phyloP scores from a whole-genome alignment of 2,113 vertebrate genomes.

The Antigone vipio region DNA sequence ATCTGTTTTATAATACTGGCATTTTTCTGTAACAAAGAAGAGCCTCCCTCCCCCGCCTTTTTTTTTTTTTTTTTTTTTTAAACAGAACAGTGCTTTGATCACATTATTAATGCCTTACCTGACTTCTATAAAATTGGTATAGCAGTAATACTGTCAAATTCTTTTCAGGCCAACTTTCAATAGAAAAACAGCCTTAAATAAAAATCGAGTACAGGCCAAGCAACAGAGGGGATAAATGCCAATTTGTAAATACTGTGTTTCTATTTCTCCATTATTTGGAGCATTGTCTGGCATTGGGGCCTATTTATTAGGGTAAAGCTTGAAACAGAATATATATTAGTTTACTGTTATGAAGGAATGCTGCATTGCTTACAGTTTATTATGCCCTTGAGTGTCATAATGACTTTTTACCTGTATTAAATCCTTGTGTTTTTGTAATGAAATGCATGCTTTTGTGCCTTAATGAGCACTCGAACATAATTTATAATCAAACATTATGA shows the following conservation, averaged over 20 bases:
- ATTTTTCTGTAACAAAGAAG: background rate
- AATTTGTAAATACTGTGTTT: conserved; percentile 4
- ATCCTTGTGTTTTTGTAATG: conserved; percentile 17
- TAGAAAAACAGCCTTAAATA: conserved; percentile 5
- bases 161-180: background rate
- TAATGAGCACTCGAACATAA: conserved; percentile 31
- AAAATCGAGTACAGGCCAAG: background rate
- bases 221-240: background rate
- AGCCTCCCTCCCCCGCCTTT: background rate
- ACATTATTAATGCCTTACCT: background rate
- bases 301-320: conserved; percentile 11
- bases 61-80: background rate
- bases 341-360: conserved; percentile 8
- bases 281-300: background rate
- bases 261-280: conserved; percentile 29
- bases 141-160: background rate
- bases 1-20: background rate
- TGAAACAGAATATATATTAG: conserved; percentile 10
- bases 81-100: background rate
- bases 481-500: conserved; percentile 50
- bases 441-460: conserved; percentile 24
- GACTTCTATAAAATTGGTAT: background rate
- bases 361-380: background rate
- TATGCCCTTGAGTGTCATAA: conserved; percentile 26
- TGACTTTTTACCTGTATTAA: conserved; percentile 51